A percentile compares a stretch with the other conserved stretches of the same genome.
Evolutionary conservation across 1,140 invertebrate genomes (phyloP).

Genomic region (Philotrypesis tridentata): DNA sequence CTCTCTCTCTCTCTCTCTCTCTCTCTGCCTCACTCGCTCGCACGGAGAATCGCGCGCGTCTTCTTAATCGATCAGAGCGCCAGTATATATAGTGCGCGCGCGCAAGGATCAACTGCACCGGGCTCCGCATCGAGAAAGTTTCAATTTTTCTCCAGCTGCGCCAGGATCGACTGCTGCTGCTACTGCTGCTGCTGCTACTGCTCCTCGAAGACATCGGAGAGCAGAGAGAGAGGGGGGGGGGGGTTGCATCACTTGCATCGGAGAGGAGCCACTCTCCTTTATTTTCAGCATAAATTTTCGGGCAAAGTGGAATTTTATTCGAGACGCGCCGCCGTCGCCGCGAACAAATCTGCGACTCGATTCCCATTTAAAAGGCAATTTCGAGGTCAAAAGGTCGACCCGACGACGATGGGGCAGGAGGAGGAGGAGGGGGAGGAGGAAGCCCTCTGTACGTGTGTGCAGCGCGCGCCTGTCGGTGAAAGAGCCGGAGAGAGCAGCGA

Average conservation of each 20-base stretch:
- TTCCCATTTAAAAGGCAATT: conserved; percentile 33
- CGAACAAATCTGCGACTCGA: conserved; percentile 31
- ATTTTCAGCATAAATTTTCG: conserved; percentile 41
- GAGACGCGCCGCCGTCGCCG: not conserved
- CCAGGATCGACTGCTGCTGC: conserved; percentile 32
- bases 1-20: not conserved
- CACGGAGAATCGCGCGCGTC: not conserved
- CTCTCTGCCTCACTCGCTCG: not conserved
- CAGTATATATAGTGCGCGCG: not conserved
- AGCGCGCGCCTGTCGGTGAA: not conserved
- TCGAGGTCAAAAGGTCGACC: conserved; percentile 22
- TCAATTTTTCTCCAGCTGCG: conserved; percentile 40
- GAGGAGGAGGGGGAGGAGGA: too few species aligned
- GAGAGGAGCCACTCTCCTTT: not conserved
- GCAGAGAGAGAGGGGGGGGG: too few species aligned
- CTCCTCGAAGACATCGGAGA: conserved; percentile 14
- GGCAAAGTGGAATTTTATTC: conserved; percentile 45
- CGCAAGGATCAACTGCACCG: conserved; percentile 23
- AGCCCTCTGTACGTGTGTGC: not conserved
- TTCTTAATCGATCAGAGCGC: conserved; percentile 38
- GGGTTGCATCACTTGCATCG: not conserved
- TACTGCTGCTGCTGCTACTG: conserved; percentile 12
- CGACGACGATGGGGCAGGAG: not conserved
- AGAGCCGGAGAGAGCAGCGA: not conserved
- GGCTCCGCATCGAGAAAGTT: conserved; percentile 8